phyloP scores from a whole-genome alignment of 2,888 invertebrate species.

The Phortica magna region DNA sequence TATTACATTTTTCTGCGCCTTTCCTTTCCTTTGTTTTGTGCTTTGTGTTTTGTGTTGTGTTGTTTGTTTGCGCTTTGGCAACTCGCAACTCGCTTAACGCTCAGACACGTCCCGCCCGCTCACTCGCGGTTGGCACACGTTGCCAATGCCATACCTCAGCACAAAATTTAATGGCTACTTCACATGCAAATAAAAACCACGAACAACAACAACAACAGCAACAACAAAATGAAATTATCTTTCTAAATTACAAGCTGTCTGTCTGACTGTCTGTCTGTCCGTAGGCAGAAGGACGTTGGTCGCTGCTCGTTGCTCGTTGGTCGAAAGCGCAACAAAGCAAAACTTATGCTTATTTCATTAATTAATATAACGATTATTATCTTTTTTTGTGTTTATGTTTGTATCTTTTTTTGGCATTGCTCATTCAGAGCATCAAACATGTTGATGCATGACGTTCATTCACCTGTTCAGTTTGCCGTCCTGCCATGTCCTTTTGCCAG shows the following conservation, averaged over 20 bases:
- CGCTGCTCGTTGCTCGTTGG: background rate
- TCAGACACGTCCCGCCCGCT: background rate
- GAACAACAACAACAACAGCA: constrained; percentile 7
- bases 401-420: constrained; percentile 13
- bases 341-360: constrained; percentile 57
- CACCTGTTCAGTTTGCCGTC: constrained; percentile 39
- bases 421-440: constrained; percentile 19
- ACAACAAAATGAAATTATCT: constrained; percentile 41
- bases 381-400: constrained; percentile 30
- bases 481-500: background rate
- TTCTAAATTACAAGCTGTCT: too few relatives aligned
- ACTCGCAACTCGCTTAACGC: background rate
- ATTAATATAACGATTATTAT: constrained; percentile 63
- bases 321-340: constrained; percentile 11
- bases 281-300: background rate
- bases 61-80: background rate
- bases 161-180: constrained; percentile 49
- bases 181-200: constrained; percentile 50
- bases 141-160: background rate
- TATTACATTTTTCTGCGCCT: background rate
- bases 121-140: constrained; percentile 19
- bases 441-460: constrained; percentile 39
- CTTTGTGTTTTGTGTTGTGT: too few relatives aligned
- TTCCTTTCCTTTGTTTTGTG: background rate
- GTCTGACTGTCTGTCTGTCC: too few relatives aligned